A percentile compares a stretch with the other conserved stretches of the same genome.
Evolutionary conservation across 1,140 invertebrate genomes (phyloP).

Genomic region (Pogonomyrmex californicus): DNA sequence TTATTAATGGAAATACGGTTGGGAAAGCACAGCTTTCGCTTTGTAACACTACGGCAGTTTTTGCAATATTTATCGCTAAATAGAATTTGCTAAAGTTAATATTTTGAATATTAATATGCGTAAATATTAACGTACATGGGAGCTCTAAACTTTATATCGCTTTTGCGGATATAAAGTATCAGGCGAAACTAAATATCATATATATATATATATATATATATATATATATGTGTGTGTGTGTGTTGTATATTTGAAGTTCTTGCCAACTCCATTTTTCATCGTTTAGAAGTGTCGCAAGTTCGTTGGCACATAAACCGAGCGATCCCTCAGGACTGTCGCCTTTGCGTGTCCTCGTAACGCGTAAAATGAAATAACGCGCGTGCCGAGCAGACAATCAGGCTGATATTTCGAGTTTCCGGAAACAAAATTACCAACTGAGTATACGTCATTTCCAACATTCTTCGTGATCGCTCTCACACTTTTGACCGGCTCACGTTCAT

Average conservation of each 20-base stretch:
- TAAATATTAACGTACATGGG: background rate
- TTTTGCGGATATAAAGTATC: background rate
- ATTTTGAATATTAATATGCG: background rate
- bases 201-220: too few relatives aligned
- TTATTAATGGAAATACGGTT: background rate
- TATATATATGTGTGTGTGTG: too few relatives aligned
- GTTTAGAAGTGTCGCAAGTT: background rate
- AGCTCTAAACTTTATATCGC: background rate
- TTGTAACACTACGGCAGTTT: background rate
- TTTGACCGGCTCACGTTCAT: conserved; percentile 15
- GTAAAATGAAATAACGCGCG: conserved; percentile 58
- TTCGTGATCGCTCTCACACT: conserved; percentile 4
- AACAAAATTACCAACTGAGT: conserved; percentile 68
- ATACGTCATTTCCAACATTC: conserved; percentile 34
- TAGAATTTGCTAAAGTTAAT: background rate
- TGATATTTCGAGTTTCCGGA: conserved; percentile 72
- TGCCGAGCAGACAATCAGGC: conserved; percentile 56
- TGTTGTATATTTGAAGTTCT: conserved; percentile 11
- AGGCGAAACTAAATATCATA: background rate
- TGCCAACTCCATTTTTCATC: background rate
- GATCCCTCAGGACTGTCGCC: conserved; percentile 13
- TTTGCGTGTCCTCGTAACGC: conserved; percentile 32
- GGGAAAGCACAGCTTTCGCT: background rate
- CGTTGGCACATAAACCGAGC: conserved; percentile 26
- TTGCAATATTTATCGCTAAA: background rate